A percentile compares a stretch with the other conserved stretches of the same genome.
phyloP scores from a whole-genome alignment of 2,888 invertebrate species.

The Oscheius sp. region DNA sequence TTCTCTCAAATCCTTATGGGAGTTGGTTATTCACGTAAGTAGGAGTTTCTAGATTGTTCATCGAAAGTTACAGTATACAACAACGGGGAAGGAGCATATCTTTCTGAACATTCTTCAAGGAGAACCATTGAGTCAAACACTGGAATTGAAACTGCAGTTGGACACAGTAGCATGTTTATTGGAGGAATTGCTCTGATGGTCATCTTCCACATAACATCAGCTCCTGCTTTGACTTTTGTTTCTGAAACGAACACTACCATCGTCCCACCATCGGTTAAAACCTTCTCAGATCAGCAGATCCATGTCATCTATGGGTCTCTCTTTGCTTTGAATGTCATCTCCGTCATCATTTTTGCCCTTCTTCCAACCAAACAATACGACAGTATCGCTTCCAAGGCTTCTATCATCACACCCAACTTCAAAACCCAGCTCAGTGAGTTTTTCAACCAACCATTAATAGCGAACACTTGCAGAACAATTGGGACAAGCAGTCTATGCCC shows the following conservation, averaged over 20 bases:
- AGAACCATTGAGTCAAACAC: slow-evolving; percentile 52
- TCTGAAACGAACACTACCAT: not conserved
- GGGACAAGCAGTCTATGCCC: slow-evolving; percentile 36
- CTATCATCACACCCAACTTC: slow-evolving; percentile 39
- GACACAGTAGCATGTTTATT: slow-evolving; percentile 50
- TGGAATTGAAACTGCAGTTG: slow-evolving; percentile 50
- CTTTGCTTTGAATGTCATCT: slow-evolving; percentile 44
- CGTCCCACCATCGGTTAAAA: not conserved
- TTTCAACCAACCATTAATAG: not conserved
- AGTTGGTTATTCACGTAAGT: slow-evolving; percentile 47
- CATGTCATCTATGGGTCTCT: slow-evolving; percentile 43
- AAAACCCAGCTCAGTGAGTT: slow-evolving; percentile 44
- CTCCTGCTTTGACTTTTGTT: not conserved
- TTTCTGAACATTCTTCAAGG: slow-evolving; percentile 49
- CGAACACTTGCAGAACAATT: slow-evolving; percentile 40
- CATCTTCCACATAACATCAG: slow-evolving; percentile 28
- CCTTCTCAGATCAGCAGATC: slow-evolving; percentile 38
- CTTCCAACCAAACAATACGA: slow-evolving; percentile 52
- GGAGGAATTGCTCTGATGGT: slow-evolving; percentile 50
- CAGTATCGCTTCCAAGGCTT: slow-evolving; percentile 47
- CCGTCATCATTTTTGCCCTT: slow-evolving; percentile 42
- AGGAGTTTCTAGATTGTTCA: not conserved
- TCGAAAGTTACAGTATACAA: slow-evolving; percentile 39
- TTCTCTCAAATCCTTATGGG: slow-evolving; percentile 49
- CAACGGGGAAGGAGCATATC: slow-evolving; percentile 50